phyloP scores from a whole-genome alignment of 2,113 vertebrate genomes.

The Nicator chloris region DNA sequence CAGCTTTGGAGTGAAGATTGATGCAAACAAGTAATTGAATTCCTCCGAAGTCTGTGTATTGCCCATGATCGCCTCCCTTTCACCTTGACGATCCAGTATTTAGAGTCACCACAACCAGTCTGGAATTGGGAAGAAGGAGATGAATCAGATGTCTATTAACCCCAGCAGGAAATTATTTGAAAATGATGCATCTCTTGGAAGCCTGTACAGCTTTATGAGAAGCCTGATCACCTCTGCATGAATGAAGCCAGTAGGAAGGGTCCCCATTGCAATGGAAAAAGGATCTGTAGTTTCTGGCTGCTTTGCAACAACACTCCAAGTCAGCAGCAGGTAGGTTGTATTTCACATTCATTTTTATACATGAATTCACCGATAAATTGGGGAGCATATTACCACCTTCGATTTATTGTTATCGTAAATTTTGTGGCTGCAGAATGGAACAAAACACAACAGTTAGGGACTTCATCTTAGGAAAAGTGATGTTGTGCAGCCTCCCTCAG shows the following conservation, averaged over 20 bases:
- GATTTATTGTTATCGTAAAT: background rate
- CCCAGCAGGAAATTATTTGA: slow-evolving; percentile 14
- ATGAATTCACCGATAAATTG: background rate
- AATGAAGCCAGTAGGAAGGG: background rate
- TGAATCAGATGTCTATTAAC: slow-evolving; percentile 36
- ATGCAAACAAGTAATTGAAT: slow-evolving; percentile 28
- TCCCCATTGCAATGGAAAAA: background rate
- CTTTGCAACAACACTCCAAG: background rate
- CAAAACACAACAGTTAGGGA: background rate
- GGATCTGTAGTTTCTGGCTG: background rate
- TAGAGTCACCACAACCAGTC: background rate
- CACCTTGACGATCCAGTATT: background rate
- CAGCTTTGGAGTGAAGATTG: slow-evolving; percentile 4
- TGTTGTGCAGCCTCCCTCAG: background rate
- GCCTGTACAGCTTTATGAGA: background rate
- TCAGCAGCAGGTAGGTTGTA: background rate
- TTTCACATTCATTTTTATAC: background rate
- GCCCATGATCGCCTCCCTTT: background rate
- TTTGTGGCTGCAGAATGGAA: background rate
- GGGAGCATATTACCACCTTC: background rate
- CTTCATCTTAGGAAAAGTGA: background rate
- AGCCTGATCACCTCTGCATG: background rate
- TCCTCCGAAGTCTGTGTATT: background rate
- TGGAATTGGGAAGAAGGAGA: background rate
- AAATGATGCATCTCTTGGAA: slow-evolving; percentile 10